Percentiles rank a stretch among this genome's conserved stretches.
Conservation (phyloP, 2,797 vertebrate genomes). For the Pteronotus mesoamericanus region DNA sequence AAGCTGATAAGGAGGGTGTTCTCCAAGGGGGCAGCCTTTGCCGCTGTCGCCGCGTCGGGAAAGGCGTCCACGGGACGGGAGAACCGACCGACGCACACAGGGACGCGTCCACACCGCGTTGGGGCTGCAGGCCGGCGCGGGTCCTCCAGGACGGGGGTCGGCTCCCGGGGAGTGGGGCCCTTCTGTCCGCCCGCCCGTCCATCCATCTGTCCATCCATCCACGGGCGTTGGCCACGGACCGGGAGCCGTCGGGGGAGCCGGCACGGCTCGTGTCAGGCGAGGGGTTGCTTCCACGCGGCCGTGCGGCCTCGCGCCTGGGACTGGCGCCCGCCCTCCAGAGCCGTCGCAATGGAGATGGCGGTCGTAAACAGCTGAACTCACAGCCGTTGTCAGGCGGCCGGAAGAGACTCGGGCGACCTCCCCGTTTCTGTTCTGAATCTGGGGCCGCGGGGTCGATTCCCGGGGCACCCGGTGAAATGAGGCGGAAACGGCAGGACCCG, state of each 20-base stretch:
- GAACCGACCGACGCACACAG: background rate
- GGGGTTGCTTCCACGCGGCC: too few relatives aligned
- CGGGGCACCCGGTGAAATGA: background rate
- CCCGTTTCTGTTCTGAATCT: background rate
- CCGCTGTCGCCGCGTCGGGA: background rate
- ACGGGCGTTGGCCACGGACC: too few relatives aligned
- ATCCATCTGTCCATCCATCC: too few relatives aligned
- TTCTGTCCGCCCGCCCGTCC: too few relatives aligned
- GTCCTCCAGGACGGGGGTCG: background rate
- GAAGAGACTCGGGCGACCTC: background rate
- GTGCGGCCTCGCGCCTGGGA: too few relatives aligned
- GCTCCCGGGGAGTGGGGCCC: too few relatives aligned
- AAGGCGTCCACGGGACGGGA: background rate
- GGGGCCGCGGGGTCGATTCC: background rate
- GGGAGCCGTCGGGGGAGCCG: too few relatives aligned
- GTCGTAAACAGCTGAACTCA: background rate
- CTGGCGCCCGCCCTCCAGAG: background rate
- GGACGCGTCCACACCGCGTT: background rate
- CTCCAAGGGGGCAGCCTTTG: background rate
- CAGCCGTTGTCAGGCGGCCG: background rate
- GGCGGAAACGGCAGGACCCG: background rate
- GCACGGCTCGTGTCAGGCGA: too few relatives aligned
- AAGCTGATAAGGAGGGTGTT: background rate
- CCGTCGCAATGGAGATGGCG: background rate
- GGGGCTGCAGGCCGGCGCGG: background rate